Conservation (phyloP, 2,113 vertebrate species). For the Eurypyga helias region DNA sequence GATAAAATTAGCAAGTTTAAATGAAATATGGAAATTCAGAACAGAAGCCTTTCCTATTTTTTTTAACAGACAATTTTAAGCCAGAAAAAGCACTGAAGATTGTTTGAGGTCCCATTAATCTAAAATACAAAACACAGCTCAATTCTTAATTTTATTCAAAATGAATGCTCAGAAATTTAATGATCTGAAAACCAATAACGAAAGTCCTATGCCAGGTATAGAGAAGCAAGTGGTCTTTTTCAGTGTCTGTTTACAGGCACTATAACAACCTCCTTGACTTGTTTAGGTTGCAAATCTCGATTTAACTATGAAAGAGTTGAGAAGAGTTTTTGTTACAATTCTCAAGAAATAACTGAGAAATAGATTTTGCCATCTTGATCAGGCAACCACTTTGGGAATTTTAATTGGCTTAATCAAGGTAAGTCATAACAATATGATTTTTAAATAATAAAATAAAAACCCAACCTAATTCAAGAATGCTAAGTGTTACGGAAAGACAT, state of each 20-base stretch:
- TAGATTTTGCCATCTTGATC: neutral
- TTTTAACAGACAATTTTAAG: neutral
- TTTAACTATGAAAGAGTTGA: neutral
- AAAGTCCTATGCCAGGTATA: neutral
- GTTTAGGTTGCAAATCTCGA: neutral
- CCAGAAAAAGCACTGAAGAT: neutral
- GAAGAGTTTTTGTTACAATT: neutral
- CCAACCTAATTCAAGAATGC: neutral
- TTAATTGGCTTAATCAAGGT: neutral
- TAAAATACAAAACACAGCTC: neutral
- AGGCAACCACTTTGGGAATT: neutral
- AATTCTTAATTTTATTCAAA: neutral
- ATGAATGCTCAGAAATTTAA: neutral
- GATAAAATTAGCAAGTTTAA: conserved; percentile 42
- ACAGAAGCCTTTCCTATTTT: neutral
- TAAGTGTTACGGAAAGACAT: neutral
- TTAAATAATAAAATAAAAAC: neutral
- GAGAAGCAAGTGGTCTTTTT: neutral
- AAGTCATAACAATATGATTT: neutral
- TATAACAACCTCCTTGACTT: neutral
- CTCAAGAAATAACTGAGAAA: neutral
- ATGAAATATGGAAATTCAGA: conserved; percentile 33
- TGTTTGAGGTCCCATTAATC: neutral
- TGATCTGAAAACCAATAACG: neutral
- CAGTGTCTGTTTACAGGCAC: neutral